These are phyloP conservation scores for Diogma glabrata DNA, from an alignment of 2,888 invertebrate genomes.

Conservation along the genomic window DNA sequence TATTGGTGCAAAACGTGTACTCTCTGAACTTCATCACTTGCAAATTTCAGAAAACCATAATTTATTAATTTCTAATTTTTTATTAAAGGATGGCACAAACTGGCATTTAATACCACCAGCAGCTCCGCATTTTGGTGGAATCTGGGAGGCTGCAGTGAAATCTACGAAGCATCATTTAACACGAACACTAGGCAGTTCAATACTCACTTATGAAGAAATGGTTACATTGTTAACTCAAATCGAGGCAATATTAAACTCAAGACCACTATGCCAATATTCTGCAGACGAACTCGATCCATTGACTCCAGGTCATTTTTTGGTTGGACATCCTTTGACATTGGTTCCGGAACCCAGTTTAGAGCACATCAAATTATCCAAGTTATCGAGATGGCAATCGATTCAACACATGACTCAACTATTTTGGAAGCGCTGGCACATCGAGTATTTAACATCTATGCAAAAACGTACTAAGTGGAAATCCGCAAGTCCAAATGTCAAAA, in stretches of 20 bases:
- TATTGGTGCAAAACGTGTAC: conserved; percentile 21
- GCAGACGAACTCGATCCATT: neutral
- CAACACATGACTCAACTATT: conserved; percentile 21
- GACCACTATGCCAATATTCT: neutral
- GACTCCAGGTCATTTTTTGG: neutral
- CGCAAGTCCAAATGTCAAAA: conserved; percentile 13
- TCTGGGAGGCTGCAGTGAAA: neutral
- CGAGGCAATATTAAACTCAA: neutral
- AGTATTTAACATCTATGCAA: conserved; percentile 22
- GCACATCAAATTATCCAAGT: conserved; percentile 10
- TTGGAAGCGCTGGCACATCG: conserved; percentile 22
- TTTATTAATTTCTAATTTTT: neutral
- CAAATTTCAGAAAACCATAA: neutral
- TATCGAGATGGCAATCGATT: conserved; percentile 22
- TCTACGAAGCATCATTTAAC: neutral
- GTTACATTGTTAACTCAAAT: neutral
- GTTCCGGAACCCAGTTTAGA: conserved; percentile 20
- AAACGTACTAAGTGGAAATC: conserved; percentile 22
- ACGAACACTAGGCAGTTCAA: neutral
- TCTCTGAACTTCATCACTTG: neutral
- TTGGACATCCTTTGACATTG: neutral
- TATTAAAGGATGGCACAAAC: too few species aligned
- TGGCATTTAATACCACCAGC: neutral
- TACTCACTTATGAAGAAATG: neutral
- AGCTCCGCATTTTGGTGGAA: neutral